These are phyloP conservation scores for Neolamprologus falcicula DNA, from an alignment of 2,113 vertebrate species.

Conservation along the genomic window DNA sequence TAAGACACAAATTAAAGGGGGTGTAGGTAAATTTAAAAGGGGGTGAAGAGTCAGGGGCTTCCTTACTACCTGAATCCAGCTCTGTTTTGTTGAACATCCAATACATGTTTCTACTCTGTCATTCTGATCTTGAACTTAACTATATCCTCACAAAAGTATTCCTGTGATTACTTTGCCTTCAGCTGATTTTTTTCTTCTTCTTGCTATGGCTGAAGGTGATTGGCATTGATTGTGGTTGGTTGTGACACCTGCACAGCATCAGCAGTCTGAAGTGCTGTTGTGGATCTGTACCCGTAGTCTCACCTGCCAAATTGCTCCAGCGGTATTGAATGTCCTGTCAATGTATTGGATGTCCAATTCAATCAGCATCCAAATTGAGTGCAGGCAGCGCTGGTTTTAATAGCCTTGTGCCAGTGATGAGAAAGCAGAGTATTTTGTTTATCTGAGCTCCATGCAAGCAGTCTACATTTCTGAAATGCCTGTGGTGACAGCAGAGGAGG, in stretches of 20 bases:
- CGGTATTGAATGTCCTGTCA: slow-evolving; percentile 16
- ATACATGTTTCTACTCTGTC: background rate
- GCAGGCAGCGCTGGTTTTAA: background rate
- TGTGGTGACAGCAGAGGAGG: slow-evolving; percentile 29
- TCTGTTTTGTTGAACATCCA: background rate
- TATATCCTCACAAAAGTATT: background rate
- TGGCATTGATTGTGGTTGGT: slow-evolving; percentile 32
- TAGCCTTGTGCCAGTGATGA: slow-evolving; percentile 1
- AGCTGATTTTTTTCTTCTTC: background rate
- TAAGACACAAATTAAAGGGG: background rate
- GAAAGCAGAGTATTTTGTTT: slow-evolving; percentile 21
- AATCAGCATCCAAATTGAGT: slow-evolving; percentile 26
- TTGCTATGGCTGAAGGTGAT: slow-evolving; percentile 7
- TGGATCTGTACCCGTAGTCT: slow-evolving; percentile 9
- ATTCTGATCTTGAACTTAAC: background rate
- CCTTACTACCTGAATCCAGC: background rate
- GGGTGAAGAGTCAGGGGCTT: background rate
- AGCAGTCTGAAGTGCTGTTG: slow-evolving; percentile 14
- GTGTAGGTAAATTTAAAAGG: background rate
- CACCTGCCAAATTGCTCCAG: slow-evolving; percentile 28
- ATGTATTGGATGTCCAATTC: slow-evolving; percentile 27
- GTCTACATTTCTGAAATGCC: slow-evolving; percentile 34
- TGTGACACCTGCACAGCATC: slow-evolving; percentile 42
- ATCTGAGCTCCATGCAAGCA: slow-evolving; percentile 4
- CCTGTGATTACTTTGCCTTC: background rate